Percentiles rank a stretch among this genome's conserved stretches.
phyloP scores from a whole-genome alignment of 2,797 vertebrate genomes.

The Apogon talboti region DNA sequence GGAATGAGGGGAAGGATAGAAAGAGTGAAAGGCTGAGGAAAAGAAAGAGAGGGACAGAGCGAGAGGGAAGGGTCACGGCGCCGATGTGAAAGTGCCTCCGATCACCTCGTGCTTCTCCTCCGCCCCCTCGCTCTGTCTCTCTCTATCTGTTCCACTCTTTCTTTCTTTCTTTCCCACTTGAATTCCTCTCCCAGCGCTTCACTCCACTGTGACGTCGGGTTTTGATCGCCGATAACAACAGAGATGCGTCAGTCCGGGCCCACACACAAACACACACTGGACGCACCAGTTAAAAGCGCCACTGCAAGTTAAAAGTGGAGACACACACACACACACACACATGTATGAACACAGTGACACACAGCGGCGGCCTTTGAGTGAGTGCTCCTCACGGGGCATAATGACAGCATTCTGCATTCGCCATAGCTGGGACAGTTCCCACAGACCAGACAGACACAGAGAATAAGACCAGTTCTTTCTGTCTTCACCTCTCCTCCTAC shows the following conservation, averaged over 20 bases:
- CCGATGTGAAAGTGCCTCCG: conserved; percentile 78
- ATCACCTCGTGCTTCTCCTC: conserved; percentile 81
- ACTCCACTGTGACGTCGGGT: conserved; percentile 69
- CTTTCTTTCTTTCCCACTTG: conserved; percentile 79
- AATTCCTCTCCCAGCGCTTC: conserved; percentile 82
- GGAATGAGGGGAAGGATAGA: conserved; percentile 61
- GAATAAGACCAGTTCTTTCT: conserved; percentile 74
- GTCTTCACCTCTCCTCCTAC: conserved; percentile 79
- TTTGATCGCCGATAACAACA: conserved; percentile 76
- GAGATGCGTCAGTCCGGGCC: conserved; percentile 78
- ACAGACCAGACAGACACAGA: conserved; percentile 79
- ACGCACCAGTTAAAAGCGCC: conserved; percentile 41
- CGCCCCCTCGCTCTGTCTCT: conserved; percentile 70
- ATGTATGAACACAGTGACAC: conserved; percentile 55
- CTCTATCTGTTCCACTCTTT: conserved; percentile 74
- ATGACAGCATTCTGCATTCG: conserved; percentile 83
- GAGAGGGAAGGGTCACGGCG: conserved; percentile 68
- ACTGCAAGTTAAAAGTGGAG: conserved; percentile 46
- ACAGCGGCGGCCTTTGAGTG: conserved; percentile 75
- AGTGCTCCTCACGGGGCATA: conserved; percentile 74
- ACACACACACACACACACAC: conserved; percentile 39
- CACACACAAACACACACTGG: conserved; percentile 60
- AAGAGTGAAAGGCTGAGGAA: conserved; percentile 57
- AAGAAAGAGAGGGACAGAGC: conserved; percentile 42
- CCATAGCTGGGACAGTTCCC: conserved; percentile 80